Base-by-base conservation (phyloP, 2,797 vertebrate species). In the Xenentodon cancila region DNA sequence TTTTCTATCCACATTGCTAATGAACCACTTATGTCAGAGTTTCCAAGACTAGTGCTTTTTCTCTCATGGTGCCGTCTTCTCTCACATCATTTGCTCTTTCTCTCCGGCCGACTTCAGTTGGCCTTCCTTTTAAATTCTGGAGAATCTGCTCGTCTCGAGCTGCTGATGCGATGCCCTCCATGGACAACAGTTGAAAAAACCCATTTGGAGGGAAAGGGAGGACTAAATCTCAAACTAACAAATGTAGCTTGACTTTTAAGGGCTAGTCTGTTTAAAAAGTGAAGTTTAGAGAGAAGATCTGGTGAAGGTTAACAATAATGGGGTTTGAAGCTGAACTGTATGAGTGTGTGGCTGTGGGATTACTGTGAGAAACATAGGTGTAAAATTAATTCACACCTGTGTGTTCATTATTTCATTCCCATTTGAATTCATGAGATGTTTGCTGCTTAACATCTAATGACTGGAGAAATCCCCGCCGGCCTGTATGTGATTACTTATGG, bases 241-340 rank as follows among this genome's bases (percentile, higher is more conserved):
- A 84, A 86, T 84, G 70, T 73, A 15, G 72, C 69, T 68, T 57
- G 61, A 76, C 65, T 86, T 81, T 82, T 82, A 84, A 87, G 80
- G 82, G 73, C 71, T 61, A 32, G 44, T 44, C 52, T 32, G 1
- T 55, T 71, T 54, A 52, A 61, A 40, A 32, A 8, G 65, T 72
- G 5, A 25, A 55, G 57, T 76, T 79, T 65, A 52, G 57, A 52
- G 22, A 75, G 32, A 59, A 47, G 17, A 59, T 59, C 56, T 75
- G 43, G 54, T 53, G 75, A 86, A 82, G 67, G 63, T 80, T 73
- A 73, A 47, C 2, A 32, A 22, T 61, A 61, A 53, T 44, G 49
- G 63, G 47, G 43, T 1, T 0, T 55, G 56, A 46, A 25, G 25
- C 25, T 25, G 25, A 25, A 25, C 5, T 59, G n/a, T n/a, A 27